Evolutionary conservation across 1,140 invertebrate species (phyloP), one percentile per base, ranked within the genome.

Genomic region (Glomeris maerens): DNA sequence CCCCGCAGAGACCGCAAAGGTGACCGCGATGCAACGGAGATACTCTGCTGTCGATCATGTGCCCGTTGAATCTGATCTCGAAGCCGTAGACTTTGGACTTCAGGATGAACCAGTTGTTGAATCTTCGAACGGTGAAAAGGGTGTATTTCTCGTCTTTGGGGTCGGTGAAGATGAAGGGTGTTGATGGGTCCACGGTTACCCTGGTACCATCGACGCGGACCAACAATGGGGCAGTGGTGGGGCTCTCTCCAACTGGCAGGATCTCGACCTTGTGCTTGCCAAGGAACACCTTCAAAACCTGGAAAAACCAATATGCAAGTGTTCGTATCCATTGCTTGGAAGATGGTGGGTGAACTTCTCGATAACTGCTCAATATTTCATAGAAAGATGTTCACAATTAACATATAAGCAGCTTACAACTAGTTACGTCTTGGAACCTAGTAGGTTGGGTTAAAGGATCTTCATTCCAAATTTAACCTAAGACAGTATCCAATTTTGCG

Each of bases 1-100:
- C 49, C 29, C 59, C 58, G 49, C 59, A 60, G 4, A 60, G 14
- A 40, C 59, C 59, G 49, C 51, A 54, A 2, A 52, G 41, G 20
- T 53, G 38, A 3, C 59, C 59, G 20, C 53, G 52, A 7, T 42
- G 20, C 17, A 17, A 36, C 10, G 31, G 10, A 17, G 17, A 21
- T 42, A 42, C 40, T 21, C 25, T 21, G 20, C 20, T 4, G 5
- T 42, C 20, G 25, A 42, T 5, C 5, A 42, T 21, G 5, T 42
- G 10, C 5, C 40, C 40, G 25, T 21, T 17, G 40, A 7, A 42
- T 10, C 5, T 42, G 10, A 42, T 4, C 5, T 5, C 4, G 5
- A 42, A 4, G 20, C 20, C 20, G 25, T 4, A 4, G 25, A 4
- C 5, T 42, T 17, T 17, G 20, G 20, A 17, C 25, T 42, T 42